phyloP scores from a whole-genome alignment of 2,113 vertebrate species.

The Nothobranchius furzeri region DNA sequence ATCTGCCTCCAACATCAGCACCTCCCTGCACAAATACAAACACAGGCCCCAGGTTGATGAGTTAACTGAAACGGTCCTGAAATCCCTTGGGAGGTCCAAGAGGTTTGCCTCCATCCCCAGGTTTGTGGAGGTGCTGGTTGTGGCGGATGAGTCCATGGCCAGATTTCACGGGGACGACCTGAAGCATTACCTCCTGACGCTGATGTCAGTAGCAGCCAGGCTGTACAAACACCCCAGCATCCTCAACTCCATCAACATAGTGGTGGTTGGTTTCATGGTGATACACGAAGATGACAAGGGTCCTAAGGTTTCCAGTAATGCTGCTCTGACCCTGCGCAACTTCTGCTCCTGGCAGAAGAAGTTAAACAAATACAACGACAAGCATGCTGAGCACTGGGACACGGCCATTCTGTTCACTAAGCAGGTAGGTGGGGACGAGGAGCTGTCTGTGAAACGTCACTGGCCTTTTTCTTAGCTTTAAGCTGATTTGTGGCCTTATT shows the following conservation, averaged over 20 bases:
- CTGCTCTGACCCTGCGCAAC: slow-evolving; percentile 93
- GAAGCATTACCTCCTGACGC: slow-evolving; percentile 92
- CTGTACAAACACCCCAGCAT: slow-evolving; percentile 97
- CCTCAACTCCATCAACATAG: slow-evolving; percentile 89
- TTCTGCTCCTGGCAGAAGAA: slow-evolving; percentile 99
- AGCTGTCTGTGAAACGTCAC: too few relatives aligned
- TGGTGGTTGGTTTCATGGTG: slow-evolving; percentile 93
- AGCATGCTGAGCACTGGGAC: slow-evolving; percentile 96
- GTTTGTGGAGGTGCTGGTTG: slow-evolving; percentile 95
- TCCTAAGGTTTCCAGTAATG: slow-evolving; percentile 92
- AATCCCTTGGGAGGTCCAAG: slow-evolving; percentile 82
- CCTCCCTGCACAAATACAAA: slow-evolving; percentile 86
- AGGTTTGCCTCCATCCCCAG: slow-evolving; percentile 91
- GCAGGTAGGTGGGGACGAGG: slow-evolving; percentile 82
- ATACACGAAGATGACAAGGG: slow-evolving; percentile 89
- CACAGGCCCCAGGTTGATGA: slow-evolving; percentile 48
- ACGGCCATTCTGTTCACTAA: slow-evolving; percentile 97
- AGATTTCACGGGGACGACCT: slow-evolving; percentile 93
- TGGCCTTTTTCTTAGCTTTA: too few relatives aligned
- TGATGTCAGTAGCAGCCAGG: slow-evolving; percentile 92
- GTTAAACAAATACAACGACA: slow-evolving; percentile 93
- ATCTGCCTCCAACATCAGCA: slow-evolving; percentile 76
- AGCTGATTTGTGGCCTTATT: too few relatives aligned
- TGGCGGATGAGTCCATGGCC: slow-evolving; percentile 95
- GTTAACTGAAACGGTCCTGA: slow-evolving; percentile 57